phyloP scores from a whole-genome alignment of 2,888 invertebrate genomes.

The Sinelater perroti region DNA sequence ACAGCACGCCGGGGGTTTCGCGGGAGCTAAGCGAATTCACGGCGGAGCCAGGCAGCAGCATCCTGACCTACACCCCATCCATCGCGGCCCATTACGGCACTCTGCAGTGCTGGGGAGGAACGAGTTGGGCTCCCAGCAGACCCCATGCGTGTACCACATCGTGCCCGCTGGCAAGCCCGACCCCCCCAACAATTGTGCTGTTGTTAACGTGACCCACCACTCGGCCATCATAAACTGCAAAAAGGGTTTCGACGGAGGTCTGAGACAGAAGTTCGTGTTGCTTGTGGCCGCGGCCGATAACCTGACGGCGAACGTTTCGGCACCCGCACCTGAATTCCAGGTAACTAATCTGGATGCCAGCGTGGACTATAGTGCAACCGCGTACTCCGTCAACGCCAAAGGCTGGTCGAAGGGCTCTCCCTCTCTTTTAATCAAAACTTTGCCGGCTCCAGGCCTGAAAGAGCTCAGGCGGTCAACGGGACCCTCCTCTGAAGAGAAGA shows the following conservation, averaged over 20 bases:
- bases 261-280: conserved; percentile 62
- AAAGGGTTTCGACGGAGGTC: conserved; percentile 66
- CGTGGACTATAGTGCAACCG: conserved; percentile 59
- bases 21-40: conserved; percentile 60
- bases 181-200: conserved; percentile 62
- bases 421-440: conserved; percentile 61
- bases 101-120: conserved; percentile 81
- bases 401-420: conserved; percentile 60
- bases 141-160: conserved; percentile 79
- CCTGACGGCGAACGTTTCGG: conserved; percentile 58
- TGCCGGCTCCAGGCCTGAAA: conserved; percentile 61
- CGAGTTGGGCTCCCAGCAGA: conserved; percentile 73
- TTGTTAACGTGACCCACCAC: conserved; percentile 63
- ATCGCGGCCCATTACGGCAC: conserved; percentile 77
- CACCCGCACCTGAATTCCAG: conserved; percentile 61
- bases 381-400: conserved; percentile 77
- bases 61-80: conserved; percentile 65
- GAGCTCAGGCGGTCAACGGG: conserved; percentile 60
- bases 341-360: conserved; percentile 63
- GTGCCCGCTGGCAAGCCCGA: conserved; percentile 73
- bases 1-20: conserved; percentile 67
- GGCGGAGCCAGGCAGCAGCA: conserved; percentile 55
- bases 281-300: conserved; percentile 50
- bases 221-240: conserved; percentile 62
- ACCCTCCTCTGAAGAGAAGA: conserved; percentile 47